Evolutionary conservation across 2,113 vertebrate genomes (phyloP), one percentile per base, ranked within the genome.

Genomic region (Pardalotus punctatus): DNA sequence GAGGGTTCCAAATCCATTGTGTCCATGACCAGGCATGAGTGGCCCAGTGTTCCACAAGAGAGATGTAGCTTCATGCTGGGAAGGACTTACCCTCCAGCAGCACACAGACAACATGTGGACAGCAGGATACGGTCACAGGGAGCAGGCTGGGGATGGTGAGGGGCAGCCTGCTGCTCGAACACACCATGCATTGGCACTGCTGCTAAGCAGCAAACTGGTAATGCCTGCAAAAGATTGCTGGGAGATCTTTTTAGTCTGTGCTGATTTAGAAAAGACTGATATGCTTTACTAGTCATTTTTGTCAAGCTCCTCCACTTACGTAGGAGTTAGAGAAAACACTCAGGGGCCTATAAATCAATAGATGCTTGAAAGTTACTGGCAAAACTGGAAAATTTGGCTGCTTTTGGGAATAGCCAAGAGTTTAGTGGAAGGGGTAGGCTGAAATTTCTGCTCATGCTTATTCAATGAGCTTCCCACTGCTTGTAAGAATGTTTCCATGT

Each of bases 121-220:
- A n/a, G 69, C 70, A 10, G 16, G n/a, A 27, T 22, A 14, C 1
- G 2, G 45, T 33, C 53, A 21, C 38, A 35, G 58, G 29, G 11
- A 84, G 12, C 47, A 38, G 40, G 20, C 53, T 45, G n/a, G 35
- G n/a, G 24, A 4, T 65, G 47, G 11, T 1, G 5, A 64, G n/a
- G 48, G 57, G 27, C 13, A 73, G 3, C 42, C 31, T 29, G 4
- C 53, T 51, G 28, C 27, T 50, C 35, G 5, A 43, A 31, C 40
- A 17, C 1, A 1, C 0, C 0, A 1, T 36, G 3, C 25, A 2
- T 29, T 9, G 33, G 48, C 14, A 13, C 28, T 45, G 27, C 7
- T 22, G 56, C 17, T 31, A 25, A 25, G 61, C 43, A 57, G 70
- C 47, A 71, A 47, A 64, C 48, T 53, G 36, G 48, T 19, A 20